Percentiles rank a stretch among this genome's conserved stretches.
These are phyloP conservation scores for Halocaridina rubra DNA, from an alignment of 2,888 invertebrate species.

Conservation along the genomic window DNA sequence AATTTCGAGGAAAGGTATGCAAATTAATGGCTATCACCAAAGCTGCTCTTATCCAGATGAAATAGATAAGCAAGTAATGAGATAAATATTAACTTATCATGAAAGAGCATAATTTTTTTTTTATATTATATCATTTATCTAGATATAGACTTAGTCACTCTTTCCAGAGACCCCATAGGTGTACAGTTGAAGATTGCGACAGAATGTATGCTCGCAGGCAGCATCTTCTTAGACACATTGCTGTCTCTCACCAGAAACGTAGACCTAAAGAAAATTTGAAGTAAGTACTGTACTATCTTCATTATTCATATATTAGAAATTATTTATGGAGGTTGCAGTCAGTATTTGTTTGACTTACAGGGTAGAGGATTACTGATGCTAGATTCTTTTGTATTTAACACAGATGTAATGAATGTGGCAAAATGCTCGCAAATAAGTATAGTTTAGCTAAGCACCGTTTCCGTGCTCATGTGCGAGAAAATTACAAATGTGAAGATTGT, in stretches of 20 bases:
- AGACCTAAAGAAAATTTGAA: slow-evolving; percentile 1
- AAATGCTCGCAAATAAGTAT: slow-evolving; percentile 6
- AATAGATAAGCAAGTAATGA: too few species aligned
- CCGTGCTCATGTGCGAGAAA: slow-evolving; percentile 6
- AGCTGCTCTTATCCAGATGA: too few species aligned
- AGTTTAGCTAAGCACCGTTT: slow-evolving; percentile 25
- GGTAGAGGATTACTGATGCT: too few species aligned
- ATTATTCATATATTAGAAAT: too few species aligned
- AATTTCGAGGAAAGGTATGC: too few species aligned
- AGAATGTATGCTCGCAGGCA: slow-evolving; percentile 32
- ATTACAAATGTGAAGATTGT: slow-evolving; percentile 35
- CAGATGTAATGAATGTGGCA: slow-evolving; percentile 45
- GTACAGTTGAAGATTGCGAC: slow-evolving; percentile 8
- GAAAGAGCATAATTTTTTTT: neutral
- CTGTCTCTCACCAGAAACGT: neutral
- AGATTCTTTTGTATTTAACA: neutral
- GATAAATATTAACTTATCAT: too few species aligned
- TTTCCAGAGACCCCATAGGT: slow-evolving; percentile 30
- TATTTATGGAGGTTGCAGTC: too few species aligned
- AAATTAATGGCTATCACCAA: too few species aligned
- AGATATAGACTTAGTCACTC: too few species aligned
- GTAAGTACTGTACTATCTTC: neutral
- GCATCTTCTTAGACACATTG: slow-evolving; percentile 39
- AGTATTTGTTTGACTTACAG: too few species aligned
- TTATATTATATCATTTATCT: neutral